Evolutionary conservation across 2,888 invertebrate genomes (phyloP).

Genomic region (Oegoconia quadripuncta): DNA sequence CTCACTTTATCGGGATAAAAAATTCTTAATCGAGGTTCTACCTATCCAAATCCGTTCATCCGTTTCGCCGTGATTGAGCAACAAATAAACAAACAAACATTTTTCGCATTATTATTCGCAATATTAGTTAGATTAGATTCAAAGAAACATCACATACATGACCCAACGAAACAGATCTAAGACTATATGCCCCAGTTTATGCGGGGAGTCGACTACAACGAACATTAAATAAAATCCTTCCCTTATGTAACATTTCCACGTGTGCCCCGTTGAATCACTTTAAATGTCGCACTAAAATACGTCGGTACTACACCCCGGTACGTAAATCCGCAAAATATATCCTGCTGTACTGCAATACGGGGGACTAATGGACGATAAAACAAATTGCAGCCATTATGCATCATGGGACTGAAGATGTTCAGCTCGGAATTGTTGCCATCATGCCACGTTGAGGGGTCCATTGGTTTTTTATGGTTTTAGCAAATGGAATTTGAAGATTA

Average conservation of each 20-base stretch:
- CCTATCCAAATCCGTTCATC: no score
- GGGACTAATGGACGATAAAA: conserved; percentile 45
- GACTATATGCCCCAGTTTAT: neutral
- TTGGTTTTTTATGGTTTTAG: neutral
- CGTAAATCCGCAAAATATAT: conserved; percentile 47
- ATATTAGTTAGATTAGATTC: no score
- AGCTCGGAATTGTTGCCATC: conserved; percentile 12
- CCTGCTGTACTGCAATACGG: conserved; percentile 27
- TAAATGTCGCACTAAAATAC: conserved; percentile 37
- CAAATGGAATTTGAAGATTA: no score
- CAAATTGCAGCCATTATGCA: conserved; percentile 40
- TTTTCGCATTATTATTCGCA: no score
- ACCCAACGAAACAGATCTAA: no score
- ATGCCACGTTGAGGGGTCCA: neutral
- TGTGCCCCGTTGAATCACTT: conserved; percentile 26
- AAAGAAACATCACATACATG: no score
- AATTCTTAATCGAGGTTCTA: no score
- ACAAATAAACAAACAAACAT: no score
- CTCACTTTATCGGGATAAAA: no score
- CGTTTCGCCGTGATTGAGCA: no score
- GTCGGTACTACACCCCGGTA: conserved; percentile 17
- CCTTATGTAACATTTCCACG: conserved; percentile 2
- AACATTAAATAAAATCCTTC: neutral
- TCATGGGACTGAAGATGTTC: conserved; percentile 27
- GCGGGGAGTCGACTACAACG: neutral